Percentiles rank a stretch among this genome's conserved stretches.
Evolutionary conservation across 2,797 vertebrate species (phyloP).

Genomic region (Odontamblyopus rebecca): DNA sequence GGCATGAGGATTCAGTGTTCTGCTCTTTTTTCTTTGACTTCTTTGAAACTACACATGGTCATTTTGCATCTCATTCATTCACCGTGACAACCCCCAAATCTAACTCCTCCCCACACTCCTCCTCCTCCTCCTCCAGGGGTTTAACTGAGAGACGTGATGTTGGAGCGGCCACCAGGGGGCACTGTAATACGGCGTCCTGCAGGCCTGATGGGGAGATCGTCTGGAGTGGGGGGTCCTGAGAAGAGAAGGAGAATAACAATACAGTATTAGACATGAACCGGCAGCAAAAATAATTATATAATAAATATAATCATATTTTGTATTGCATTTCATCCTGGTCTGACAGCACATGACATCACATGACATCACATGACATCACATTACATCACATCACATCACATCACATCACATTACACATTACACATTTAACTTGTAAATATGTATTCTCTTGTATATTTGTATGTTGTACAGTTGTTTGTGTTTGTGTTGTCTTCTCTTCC

Average conservation of each 20-base stretch:
- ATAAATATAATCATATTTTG: too few species aligned
- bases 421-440: too few species aligned
- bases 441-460: too few species aligned
- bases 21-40: constrained; percentile 71
- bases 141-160: constrained; percentile 98
- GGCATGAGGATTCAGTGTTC: constrained; percentile 95
- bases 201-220: constrained; percentile 83
- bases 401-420: too few species aligned
- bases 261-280: background rate
- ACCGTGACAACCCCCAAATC: constrained; percentile 11
- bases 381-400: too few species aligned
- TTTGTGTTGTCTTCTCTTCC: too few species aligned
- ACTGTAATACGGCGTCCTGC: constrained; percentile 93
- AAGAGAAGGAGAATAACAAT: constrained; percentile 9
- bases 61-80: constrained; percentile 41
- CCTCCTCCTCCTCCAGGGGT: constrained; percentile 27
- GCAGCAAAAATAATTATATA: background rate
- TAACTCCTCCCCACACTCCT: background rate
- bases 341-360: too few species aligned
- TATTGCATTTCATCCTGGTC: too few species aligned
- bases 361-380: too few species aligned
- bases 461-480: too few species aligned
- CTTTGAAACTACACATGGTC: constrained; percentile 77
- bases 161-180: constrained; percentile 94
- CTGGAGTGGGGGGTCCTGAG: constrained; percentile 72